Evolutionary conservation across 2,888 invertebrate genomes (phyloP).

Genomic region (Sipha maydis): DNA sequence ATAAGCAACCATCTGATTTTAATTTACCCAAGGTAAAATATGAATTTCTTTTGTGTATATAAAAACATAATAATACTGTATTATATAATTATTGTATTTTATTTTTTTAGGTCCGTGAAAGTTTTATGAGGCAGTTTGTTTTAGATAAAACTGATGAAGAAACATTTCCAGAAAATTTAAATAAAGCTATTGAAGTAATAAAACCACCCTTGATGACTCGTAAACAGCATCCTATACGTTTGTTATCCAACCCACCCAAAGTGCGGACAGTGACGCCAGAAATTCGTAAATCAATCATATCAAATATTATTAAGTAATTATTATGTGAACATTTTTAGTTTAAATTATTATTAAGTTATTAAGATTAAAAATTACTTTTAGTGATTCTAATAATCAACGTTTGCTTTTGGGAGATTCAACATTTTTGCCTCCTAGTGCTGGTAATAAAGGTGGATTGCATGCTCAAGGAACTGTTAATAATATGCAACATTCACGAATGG

Average conservation of each 20-base stretch:
- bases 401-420: conserved; percentile 91
- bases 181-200: conserved; percentile 72
- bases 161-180: conserved; percentile 70
- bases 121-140: conserved; percentile 98
- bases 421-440: conserved; percentile 74
- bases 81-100: neutral
- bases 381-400: conserved; percentile 94
- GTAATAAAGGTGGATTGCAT: conserved; percentile 72
- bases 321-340: neutral
- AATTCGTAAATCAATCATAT: conserved; percentile 82
- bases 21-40: conserved; percentile 82
- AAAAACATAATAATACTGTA: neutral
- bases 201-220: conserved; percentile 82
- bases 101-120: conserved; percentile 83
- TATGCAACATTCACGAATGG: conserved; percentile 86
- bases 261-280: conserved; percentile 83
- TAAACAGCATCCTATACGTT: conserved; percentile 84
- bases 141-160: conserved; percentile 88
- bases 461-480: conserved; percentile 89
- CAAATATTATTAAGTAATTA: conserved; percentile 85
- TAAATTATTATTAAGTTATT: neutral
- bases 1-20: conserved; percentile 93
- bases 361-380: conserved; percentile 67
- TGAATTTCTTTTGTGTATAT: neutral
- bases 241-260: conserved; percentile 84